phyloP scores from a whole-genome alignment of 2,797 vertebrate genomes.

The Pangasius mekongensis region DNA sequence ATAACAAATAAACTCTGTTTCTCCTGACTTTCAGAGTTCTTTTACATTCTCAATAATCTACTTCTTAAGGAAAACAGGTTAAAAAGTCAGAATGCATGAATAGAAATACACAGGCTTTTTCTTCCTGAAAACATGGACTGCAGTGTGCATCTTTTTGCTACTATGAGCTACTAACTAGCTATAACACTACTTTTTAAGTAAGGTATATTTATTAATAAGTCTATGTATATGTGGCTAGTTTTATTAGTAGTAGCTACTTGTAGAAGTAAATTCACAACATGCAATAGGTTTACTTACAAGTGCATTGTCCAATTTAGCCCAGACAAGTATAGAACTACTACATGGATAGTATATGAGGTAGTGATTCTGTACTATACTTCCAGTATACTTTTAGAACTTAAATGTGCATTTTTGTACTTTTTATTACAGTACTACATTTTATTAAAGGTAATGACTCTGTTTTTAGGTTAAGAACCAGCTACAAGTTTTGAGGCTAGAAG shows the following conservation, averaged over 20 bases:
- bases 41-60: slow-evolving; percentile 5
- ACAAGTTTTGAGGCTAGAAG: neutral
- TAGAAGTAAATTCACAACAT: neutral
- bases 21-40: slow-evolving; percentile 64
- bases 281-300: neutral
- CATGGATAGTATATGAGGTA: neutral
- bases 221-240: neutral
- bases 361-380: neutral
- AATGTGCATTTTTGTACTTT: neutral
- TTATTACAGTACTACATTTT: neutral
- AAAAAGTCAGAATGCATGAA: neutral
- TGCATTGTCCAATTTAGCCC: neutral
- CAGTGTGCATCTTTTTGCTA: neutral
- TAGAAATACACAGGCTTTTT: neutral
- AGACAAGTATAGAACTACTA: neutral
- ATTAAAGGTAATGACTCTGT: neutral
- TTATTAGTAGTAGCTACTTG: neutral
- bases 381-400: neutral
- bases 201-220: neutral
- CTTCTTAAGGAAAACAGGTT: neutral
- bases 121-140: neutral
- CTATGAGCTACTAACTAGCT: too few species aligned
- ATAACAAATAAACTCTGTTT: slow-evolving; percentile 84
- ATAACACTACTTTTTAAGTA: neutral
- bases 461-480: neutral